Evolutionary conservation across 2,888 invertebrate species (phyloP).

Genomic region (Scaptomyza tumidula): DNA sequence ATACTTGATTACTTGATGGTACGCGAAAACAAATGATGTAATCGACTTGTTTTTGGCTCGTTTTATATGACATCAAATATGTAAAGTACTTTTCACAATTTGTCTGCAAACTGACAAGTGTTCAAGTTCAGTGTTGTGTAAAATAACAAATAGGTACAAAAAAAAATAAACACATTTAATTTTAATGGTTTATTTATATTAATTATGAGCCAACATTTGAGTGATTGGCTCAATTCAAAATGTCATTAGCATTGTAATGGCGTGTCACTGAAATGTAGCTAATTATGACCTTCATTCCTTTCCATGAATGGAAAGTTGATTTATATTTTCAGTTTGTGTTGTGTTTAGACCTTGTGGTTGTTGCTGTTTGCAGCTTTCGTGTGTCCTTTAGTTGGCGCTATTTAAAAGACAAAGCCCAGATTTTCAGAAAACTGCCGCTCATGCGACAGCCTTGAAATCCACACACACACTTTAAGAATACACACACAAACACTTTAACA

Average conservation of each 20-base stretch:
- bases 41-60: not conserved
- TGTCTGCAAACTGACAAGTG: not conserved
- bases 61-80: not conserved
- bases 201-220: not conserved
- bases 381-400: slow-evolving; percentile 49
- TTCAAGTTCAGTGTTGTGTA: not conserved
- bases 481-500: slow-evolving; percentile 13
- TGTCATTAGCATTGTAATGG: slow-evolving; percentile 21
- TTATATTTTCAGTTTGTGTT: slow-evolving; percentile 8
- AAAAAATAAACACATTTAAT: not conserved
- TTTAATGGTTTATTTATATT: slow-evolving; percentile 1
- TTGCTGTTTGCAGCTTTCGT: slow-evolving; percentile 35
- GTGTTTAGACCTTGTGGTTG: slow-evolving; percentile 11
- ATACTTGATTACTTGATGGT: not conserved
- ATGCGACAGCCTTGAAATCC: slow-evolving; percentile 45
- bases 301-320: slow-evolving; percentile 33
- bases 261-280: slow-evolving; percentile 30
- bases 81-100: not conserved
- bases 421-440: slow-evolving; percentile 51
- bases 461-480: slow-evolving; percentile 11
- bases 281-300: slow-evolving; percentile 22
- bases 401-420: slow-evolving; percentile 64
- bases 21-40: not conserved
- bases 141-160: no score
- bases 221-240: slow-evolving; percentile 14